These are phyloP conservation scores for Halictus rubicundus DNA, from an alignment of 1,140 invertebrate genomes.

Conservation along the genomic window DNA sequence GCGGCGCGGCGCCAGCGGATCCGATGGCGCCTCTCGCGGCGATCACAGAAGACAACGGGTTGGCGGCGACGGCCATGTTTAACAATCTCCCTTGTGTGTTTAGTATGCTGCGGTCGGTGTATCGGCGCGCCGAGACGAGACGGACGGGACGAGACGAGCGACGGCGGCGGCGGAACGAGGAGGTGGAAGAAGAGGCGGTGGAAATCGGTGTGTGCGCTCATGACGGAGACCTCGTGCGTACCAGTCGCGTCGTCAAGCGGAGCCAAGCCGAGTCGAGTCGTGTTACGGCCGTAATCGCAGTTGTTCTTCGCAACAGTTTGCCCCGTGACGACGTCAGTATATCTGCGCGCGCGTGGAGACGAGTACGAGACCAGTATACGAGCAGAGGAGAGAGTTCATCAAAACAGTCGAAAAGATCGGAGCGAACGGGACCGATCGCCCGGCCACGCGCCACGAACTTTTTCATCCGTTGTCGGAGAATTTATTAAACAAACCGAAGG, in stretches of 20 bases:
- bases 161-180: slow-evolving; percentile 24
- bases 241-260: slow-evolving; percentile 63
- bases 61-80: slow-evolving; percentile 68
- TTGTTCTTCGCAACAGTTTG: slow-evolving; percentile 52
- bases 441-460: neutral
- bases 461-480: no score
- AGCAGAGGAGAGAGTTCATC: neutral
- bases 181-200: slow-evolving; percentile 27
- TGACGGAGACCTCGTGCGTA: slow-evolving; percentile 65
- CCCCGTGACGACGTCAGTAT: slow-evolving; percentile 35
- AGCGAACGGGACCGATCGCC: no score
- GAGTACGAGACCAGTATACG: neutral
- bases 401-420: neutral
- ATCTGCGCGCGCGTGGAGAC: slow-evolving; percentile 37
- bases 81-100: slow-evolving; percentile 69
- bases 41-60: slow-evolving; percentile 28
- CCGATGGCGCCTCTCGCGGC: slow-evolving; percentile 55
- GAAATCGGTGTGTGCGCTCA: slow-evolving; percentile 57
- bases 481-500: neutral
- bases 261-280: slow-evolving; percentile 45
- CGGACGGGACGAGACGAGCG: slow-evolving; percentile 53
- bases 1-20: neutral
- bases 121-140: slow-evolving; percentile 61
- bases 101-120: slow-evolving; percentile 70
- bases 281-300: slow-evolving; percentile 30